Percentiles rank a stretch among this genome's conserved stretches.
phyloP scores from a whole-genome alignment of 2,797 vertebrate genomes.

The Octomys mimax region DNA sequence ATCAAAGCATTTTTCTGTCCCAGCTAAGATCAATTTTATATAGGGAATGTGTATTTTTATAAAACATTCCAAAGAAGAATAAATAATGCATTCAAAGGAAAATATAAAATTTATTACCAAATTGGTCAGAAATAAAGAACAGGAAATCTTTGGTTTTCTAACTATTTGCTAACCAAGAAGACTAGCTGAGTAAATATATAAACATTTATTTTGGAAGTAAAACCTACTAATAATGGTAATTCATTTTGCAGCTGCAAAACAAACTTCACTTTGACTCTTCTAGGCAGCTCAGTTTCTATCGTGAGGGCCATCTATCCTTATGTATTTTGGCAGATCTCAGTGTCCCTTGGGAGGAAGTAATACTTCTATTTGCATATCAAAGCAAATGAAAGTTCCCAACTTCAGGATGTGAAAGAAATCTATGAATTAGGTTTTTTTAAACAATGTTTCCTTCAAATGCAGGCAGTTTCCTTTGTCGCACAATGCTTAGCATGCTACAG shows the following conservation, averaged over 20 bases:
- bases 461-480: conserved; percentile 61
- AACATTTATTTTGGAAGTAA: conserved; percentile 89
- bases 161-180: conserved; percentile 83
- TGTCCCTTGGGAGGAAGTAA: conserved; percentile 91
- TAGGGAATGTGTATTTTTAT: conserved; percentile 59
- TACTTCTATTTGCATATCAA: conserved; percentile 93
- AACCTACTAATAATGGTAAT: conserved; percentile 87
- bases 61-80: conserved; percentile 46
- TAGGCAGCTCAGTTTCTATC: conserved; percentile 82
- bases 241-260: conserved; percentile 86
- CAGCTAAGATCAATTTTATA: conserved; percentile 62
- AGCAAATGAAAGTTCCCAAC: conserved; percentile 88
- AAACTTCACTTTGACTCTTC: conserved; percentile 83
- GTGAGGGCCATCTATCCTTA: conserved; percentile 88
- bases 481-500: not conserved
- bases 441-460: conserved; percentile 69
- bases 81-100: conserved; percentile 67
- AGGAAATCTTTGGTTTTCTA: conserved; percentile 80
- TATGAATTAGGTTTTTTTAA: conserved; percentile 85
- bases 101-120: conserved; percentile 48
- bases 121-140: conserved; percentile 68
- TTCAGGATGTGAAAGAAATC: conserved; percentile 87
- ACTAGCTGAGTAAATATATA: conserved; percentile 86
- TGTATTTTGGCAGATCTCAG: conserved; percentile 89
- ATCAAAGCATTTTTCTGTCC: conserved; percentile 9